phyloP scores from a whole-genome alignment of 2,888 invertebrate species.

The Gonocerus acuteangulatus region DNA sequence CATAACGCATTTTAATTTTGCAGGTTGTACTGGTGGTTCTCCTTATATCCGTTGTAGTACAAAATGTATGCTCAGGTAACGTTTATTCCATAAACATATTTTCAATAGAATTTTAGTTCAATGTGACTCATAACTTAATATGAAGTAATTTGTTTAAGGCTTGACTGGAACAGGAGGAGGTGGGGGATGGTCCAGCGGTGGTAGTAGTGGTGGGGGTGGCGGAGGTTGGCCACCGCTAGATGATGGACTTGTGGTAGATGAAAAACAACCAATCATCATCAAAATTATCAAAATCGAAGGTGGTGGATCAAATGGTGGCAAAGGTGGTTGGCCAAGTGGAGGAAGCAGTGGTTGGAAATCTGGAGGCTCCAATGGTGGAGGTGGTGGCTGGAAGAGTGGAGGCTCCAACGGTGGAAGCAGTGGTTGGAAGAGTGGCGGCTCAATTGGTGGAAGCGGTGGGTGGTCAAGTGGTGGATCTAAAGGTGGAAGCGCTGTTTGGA shows the following conservation, averaged over 20 bases:
- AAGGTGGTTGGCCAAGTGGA: slow-evolving; percentile 10
- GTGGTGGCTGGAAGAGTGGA: neutral
- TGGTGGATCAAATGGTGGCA: slow-evolving; percentile 6
- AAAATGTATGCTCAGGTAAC: too few relatives aligned
- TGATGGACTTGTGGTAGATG: neutral
- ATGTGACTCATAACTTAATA: too few relatives aligned
- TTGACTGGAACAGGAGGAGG: too few relatives aligned
- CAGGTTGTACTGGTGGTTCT: too few relatives aligned
- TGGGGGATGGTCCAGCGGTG: neutral
- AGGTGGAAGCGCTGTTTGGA: neutral
- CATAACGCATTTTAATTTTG: too few relatives aligned
- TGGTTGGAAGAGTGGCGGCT: neutral
- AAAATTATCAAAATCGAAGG: too few relatives aligned
- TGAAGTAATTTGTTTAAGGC: too few relatives aligned
- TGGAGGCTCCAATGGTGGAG: neutral
- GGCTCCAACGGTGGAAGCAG: neutral
- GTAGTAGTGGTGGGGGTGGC: neutral
- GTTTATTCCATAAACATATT: too few relatives aligned
- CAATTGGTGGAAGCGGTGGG: slow-evolving; percentile 7
- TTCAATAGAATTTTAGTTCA: too few relatives aligned
- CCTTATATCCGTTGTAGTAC: too few relatives aligned
- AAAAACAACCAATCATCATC: slow-evolving; percentile 4
- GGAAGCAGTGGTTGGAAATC: neutral
- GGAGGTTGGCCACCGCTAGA: neutral
- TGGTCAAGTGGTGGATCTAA: neutral